Conservation (phyloP, 1,140 invertebrate genomes). For the Drosophila ficusphila region DNA sequence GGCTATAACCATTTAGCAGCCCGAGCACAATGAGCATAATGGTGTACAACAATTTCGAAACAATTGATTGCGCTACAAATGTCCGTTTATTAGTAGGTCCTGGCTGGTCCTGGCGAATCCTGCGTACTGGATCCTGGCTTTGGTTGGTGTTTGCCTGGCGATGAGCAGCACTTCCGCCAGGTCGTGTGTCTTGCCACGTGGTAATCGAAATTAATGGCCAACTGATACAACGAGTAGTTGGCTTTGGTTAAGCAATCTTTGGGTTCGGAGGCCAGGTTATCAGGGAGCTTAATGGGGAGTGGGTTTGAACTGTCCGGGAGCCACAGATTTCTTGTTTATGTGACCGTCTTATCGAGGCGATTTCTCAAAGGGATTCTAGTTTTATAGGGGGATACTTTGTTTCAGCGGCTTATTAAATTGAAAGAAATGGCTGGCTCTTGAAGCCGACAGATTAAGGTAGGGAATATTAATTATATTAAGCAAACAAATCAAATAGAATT, state of each 20-base stretch:
- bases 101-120: conserved; percentile 17
- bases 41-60: conserved; percentile 80
- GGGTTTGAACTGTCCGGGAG: not conserved
- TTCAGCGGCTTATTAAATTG: conserved; percentile 47
- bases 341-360: conserved; percentile 50
- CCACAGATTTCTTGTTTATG: conserved; percentile 56
- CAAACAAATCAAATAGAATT: too few species aligned
- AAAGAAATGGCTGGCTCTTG: conserved; percentile 44
- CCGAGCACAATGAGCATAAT: conserved; percentile 71
- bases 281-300: conserved; percentile 16
- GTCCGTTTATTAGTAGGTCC: conserved; percentile 75
- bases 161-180: conserved; percentile 69
- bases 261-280: conserved; percentile 13
- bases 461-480: not conserved
- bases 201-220: conserved; percentile 82
- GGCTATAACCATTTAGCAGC: conserved; percentile 78
- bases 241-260: conserved; percentile 24
- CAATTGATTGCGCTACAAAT: conserved; percentile 82
- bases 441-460: not conserved
- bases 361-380: conserved; percentile 48
- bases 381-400: not conserved
- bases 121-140: conserved; percentile 7
- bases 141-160: conserved; percentile 29
- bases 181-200: conserved; percentile 78
- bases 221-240: conserved; percentile 62